phyloP scores from a whole-genome alignment of 2,113 vertebrate genomes.

The Microcebus griseorufus region DNA sequence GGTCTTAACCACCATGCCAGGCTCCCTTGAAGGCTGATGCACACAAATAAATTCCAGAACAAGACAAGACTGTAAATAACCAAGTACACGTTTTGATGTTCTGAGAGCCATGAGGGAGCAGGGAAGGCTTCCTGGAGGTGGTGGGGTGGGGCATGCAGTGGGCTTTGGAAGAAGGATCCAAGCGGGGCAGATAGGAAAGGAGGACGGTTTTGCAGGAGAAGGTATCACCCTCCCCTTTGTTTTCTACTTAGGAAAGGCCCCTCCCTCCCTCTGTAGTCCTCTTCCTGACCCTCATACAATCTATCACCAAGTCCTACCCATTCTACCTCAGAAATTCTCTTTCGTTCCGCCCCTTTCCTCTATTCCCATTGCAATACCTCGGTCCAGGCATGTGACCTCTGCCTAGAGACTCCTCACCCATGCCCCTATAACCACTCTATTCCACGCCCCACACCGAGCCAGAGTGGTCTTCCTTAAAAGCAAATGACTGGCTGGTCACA shows the following conservation, averaged over 20 bases:
- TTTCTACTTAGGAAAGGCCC: neutral
- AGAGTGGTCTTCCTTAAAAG: neutral
- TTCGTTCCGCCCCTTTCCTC: neutral
- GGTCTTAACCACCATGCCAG: neutral
- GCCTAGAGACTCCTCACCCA: neutral
- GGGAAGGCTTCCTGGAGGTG: neutral
- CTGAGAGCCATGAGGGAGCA: neutral
- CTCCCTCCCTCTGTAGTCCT: rapidly evolving
- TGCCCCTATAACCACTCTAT: neutral
- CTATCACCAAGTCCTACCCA: neutral
- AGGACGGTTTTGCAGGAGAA: neutral
- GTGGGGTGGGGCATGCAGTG: neutral
- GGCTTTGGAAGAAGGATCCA: neutral
- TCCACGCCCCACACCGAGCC: neutral
- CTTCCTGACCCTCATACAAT: neutral
- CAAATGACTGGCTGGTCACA: neutral
- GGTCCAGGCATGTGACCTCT: neutral
- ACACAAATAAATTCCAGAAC: neutral
- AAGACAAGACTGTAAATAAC: neutral
- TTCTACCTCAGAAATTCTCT: neutral
- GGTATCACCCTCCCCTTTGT: neutral
- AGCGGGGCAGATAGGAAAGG: neutral
- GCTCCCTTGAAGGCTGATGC: neutral
- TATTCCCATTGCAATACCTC: neutral
- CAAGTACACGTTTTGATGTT: neutral